These are phyloP conservation scores for Ammodytes marinus DNA, from an alignment of 2,113 vertebrate species.

Conservation along the genomic window DNA sequence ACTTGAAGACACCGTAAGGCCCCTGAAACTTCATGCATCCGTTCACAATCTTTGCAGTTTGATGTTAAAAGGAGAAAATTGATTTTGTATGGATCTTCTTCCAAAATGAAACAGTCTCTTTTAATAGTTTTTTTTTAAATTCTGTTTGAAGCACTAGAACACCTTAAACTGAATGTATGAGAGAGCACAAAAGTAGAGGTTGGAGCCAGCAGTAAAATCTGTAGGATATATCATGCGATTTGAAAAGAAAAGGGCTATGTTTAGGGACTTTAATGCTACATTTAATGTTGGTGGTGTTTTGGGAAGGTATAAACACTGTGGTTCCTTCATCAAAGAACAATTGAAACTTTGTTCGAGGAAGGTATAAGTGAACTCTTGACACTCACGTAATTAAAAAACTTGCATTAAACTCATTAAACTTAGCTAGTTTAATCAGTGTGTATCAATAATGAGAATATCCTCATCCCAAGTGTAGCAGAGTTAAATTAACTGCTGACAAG, in stretches of 20 bases:
- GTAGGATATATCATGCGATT: background rate
- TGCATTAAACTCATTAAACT: slow-evolving; percentile 36
- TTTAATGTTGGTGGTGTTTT: background rate
- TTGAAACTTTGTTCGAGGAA: slow-evolving; percentile 1
- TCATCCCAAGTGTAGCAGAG: slow-evolving; percentile 23
- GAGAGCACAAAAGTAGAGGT: background rate
- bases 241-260: background rate
- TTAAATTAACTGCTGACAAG: slow-evolving; percentile 53
- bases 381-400: slow-evolving; percentile 39
- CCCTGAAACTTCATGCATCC: background rate
- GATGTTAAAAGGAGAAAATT: background rate
- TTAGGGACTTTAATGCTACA: background rate
- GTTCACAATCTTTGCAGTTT: background rate
- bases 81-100: slow-evolving; percentile 19
- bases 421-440: slow-evolving; percentile 30
- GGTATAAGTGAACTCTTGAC: slow-evolving; percentile 20
- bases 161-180: background rate
- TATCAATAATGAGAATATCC: slow-evolving; percentile 54
- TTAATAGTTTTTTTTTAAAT: slow-evolving; percentile 22
- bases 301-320: background rate
- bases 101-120: background rate
- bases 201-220: background rate
- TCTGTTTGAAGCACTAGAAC: slow-evolving; percentile 26
- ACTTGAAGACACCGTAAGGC: background rate
- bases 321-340: background rate